A percentile compares a stretch with the other conserved stretches of the same genome.
phyloP scores from a whole-genome alignment of 1,140 invertebrate genomes.

The Elymnias hypermnestra region DNA sequence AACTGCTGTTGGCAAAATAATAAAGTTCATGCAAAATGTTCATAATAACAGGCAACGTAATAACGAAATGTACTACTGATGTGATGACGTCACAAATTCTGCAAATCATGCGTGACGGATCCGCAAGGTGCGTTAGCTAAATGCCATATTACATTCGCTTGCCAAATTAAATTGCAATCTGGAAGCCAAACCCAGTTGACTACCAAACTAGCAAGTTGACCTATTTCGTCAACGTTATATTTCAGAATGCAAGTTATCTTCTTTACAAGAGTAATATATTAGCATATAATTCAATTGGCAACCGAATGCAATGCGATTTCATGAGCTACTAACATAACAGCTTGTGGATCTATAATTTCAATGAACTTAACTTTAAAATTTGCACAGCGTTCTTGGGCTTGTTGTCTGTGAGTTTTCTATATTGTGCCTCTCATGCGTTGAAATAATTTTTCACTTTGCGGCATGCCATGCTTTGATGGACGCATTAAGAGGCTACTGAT shows the following conservation, averaged over 20 bases:
- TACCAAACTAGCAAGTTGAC: too few species aligned
- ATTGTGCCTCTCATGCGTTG: not conserved
- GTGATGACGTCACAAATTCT: slow-evolving; percentile 26
- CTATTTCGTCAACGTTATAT: too few species aligned
- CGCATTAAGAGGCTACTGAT: slow-evolving; percentile 3
- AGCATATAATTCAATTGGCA: slow-evolving; percentile 5
- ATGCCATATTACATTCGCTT: slow-evolving; percentile 14
- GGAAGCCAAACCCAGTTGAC: too few species aligned
- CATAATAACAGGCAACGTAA: slow-evolving; percentile 19
- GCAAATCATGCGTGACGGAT: slow-evolving; percentile 28
- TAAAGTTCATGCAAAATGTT: slow-evolving; percentile 23
- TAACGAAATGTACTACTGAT: slow-evolving; percentile 17
- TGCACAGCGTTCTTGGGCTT: slow-evolving; percentile 1
- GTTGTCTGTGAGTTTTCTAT: not conserved
- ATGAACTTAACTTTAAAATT: not conserved
- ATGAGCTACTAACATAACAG: slow-evolving; percentile 16
- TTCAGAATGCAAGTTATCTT: too few species aligned
- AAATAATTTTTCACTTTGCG: not conserved
- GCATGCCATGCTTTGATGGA: slow-evolving; percentile 5
- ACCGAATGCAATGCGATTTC: slow-evolving; percentile 8
- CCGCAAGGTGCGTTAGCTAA: slow-evolving; percentile 9
- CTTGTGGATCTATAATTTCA: slow-evolving; percentile 7
- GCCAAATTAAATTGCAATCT: too few species aligned
- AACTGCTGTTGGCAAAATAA: slow-evolving; percentile 17
- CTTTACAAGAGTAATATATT: too few species aligned